Base-by-base conservation (phyloP, 2,888 invertebrate genomes). In the Polietes domitor region DNA sequence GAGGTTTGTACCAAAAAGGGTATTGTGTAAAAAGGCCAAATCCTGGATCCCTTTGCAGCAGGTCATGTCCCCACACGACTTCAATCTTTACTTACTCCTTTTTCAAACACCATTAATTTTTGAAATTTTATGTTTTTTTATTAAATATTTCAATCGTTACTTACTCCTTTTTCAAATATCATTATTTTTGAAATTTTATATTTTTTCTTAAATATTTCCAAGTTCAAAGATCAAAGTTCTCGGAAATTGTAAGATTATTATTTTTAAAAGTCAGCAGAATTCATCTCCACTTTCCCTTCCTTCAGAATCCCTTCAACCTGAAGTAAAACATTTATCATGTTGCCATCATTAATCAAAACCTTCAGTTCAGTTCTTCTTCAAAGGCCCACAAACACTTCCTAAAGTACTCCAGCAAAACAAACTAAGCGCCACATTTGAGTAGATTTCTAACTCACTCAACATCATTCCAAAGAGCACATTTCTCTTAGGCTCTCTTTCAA, bases 391-490 rank as follows among this genome's bases (percentile, higher is more conserved):
- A 65, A 9, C 12, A 9, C 41, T 55, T 55, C 26, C 26, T 58
- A 50, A 10, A 19, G n/a, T 17, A 1, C n/a, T 21, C 19, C 5
- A 24, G 41, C 26, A 65, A 19, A 12, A 19, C 19, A 61, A 63
- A 75, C 21, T 6, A 58, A 65, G 73, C 73, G 73, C 73, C 77
- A 81, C 77, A 47, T 77, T 73, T 53, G 26, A 71, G 41, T 32
- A 5, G 3, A 7, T 24, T 65, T 6, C 21, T n/a, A 10, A 15
- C 4, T 17, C 17, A 4, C 53, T 55, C 7, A 9, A 37, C 37
- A 37, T 37, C 10, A 37, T 12, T 15, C 26, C n/a, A 0, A 50
- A 50, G n/a, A 37, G 15, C 19, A 19, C 50, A 43, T 63, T 7
- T 61, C 53, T 63, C 28, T n/a, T 65, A 9, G 10, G n/a, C 3